Base-by-base conservation (phyloP, 1,140 invertebrate genomes). In the Andrena cerasifolii region DNA sequence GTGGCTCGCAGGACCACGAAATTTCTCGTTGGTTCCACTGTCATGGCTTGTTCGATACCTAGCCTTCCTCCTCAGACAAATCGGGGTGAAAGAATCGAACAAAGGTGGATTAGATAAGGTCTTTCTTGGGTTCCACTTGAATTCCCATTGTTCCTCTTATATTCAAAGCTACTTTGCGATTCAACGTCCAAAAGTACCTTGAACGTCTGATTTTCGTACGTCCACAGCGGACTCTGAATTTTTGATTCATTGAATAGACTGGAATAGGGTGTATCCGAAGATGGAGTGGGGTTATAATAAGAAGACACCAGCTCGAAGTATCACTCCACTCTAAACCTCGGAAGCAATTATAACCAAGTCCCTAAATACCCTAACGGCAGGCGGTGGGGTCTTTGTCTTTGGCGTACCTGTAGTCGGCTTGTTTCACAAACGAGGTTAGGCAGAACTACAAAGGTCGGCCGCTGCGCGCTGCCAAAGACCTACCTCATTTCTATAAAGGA, bases 351-450 rank as follows among this genome's bases (percentile, higher is more conserved):
- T 90, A 91, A 90, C 72, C 86, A 66, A 78, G 73, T 86, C 84
- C 82, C 85, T 88, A 88, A 89, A 89, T 79, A 87, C 73, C 79
- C 83, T 18, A 61, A 70, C 59, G 76, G 59, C 79, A 40, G 71
- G 76, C 85, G 54, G 82, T 68, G 78, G 62, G 82, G 74, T 87
- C 88, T 89, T 89, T 90, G 87, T 91, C 87, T 47, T 21, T 86
- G 66, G 79, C 54, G 65, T 91, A 91, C 86, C 88, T 90, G 89
- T 86, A 82, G 83, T 86, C 90, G 89, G 85, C 90, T 89, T 89
- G 90, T 91, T 91, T 90, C 89, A 90, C 88, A 90, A 91, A 90
- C 87, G 90, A 91, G 88, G 84, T 77, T 88, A 86, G 83, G 21
- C 71, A 58, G 54, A 59, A 89, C 89, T 91, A 90, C 89, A 90